These are phyloP conservation scores for Incurvaria masculella DNA, from an alignment of 2,888 invertebrate species.

Conservation along the genomic window DNA sequence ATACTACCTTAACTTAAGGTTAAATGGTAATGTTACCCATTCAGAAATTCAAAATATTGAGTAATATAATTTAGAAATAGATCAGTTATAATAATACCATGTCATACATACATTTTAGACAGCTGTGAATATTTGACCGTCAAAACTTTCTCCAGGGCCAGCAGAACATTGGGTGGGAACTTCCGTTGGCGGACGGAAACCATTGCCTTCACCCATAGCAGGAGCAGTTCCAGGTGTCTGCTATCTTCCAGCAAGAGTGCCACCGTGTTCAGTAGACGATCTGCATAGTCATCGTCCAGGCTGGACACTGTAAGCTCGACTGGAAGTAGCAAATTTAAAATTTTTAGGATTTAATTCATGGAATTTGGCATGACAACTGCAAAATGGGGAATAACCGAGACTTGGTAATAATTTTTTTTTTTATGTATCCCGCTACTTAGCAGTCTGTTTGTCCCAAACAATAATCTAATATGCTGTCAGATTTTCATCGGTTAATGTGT, in stretches of 20 bases:
- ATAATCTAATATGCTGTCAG: too few species aligned
- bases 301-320: conserved; percentile 71
- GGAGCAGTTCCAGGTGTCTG: conserved; percentile 84
- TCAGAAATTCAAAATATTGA: too few species aligned
- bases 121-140: conserved; percentile 76
- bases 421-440: too few species aligned
- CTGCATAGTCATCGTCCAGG: conserved; percentile 72
- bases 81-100: not conserved
- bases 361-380: not conserved
- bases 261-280: conserved; percentile 68
- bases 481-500: too few species aligned
- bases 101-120: conserved; percentile 78
- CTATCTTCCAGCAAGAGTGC: conserved; percentile 72
- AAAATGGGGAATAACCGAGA: not conserved
- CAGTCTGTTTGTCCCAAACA: too few species aligned
- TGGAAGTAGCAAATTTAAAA: conserved; percentile 46
- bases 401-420: not conserved
- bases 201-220: conserved; percentile 72
- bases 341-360: conserved; percentile 1
- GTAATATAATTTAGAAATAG: too few species aligned
- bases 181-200: conserved; percentile 63
- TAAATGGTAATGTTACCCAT: too few species aligned
- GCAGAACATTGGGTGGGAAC: conserved; percentile 62
- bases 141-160: conserved; percentile 76
- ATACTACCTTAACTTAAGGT: too few species aligned